Conservation (phyloP, 2,113 vertebrate genomes). For the Macrotis lagotis region DNA sequence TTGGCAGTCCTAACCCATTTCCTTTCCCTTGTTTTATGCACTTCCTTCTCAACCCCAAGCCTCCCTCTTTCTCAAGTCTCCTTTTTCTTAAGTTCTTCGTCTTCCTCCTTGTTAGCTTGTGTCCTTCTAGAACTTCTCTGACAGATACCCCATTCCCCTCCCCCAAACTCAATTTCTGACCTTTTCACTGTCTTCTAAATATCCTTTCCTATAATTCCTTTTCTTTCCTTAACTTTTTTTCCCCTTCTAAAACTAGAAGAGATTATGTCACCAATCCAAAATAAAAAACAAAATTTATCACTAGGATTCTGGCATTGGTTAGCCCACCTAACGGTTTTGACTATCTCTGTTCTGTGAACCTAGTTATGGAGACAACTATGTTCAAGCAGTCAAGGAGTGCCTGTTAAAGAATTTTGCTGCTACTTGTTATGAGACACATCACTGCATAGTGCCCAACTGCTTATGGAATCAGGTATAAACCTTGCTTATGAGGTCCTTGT, state of each 20-base stretch:
- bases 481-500: not conserved
- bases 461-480: not conserved
- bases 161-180: not conserved
- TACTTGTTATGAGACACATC: not conserved
- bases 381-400: not conserved
- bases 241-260: not conserved
- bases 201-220: not conserved
- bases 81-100: not conserved
- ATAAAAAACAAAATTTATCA: not conserved
- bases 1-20: not conserved
- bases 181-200: not conserved
- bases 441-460: not conserved
- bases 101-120: not conserved
- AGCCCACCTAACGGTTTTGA: not conserved
- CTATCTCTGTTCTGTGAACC: not conserved
- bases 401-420: too few species aligned
- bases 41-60: not conserved
- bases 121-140: not conserved
- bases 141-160: too few species aligned
- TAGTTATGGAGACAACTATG: not conserved
- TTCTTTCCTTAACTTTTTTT: not conserved
- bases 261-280: not conserved
- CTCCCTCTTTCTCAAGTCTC: not conserved
- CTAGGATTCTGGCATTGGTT: not conserved
- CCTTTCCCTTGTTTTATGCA: not conserved